Conservation (phyloP, 92 coral and sea anemone genomes). For the Palythoa heliodiscus region DNA sequence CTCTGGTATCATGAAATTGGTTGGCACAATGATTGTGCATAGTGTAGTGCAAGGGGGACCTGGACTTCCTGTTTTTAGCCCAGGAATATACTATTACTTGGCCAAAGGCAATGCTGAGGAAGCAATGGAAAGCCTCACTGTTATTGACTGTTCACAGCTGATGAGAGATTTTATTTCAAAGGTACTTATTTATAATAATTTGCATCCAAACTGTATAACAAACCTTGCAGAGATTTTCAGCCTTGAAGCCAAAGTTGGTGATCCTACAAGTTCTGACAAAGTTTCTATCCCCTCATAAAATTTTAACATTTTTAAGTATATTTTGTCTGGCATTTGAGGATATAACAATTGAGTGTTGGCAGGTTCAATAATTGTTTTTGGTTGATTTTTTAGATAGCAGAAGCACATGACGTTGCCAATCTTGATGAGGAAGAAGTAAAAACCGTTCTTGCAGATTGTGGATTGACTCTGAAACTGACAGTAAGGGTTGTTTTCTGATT, state of each 20-base stretch:
- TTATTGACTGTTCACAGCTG: conserved; percentile 59
- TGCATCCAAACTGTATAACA: conserved; percentile 13
- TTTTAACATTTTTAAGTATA: neutral
- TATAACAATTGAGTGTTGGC: neutral
- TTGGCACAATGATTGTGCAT: conserved; percentile 71
- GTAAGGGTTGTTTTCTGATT: conserved; percentile 9
- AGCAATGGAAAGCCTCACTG: conserved; percentile 56
- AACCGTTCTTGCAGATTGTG: conserved; percentile 46
- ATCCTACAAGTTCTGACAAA: neutral
- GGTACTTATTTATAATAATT: conserved; percentile 41
- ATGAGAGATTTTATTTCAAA: conserved; percentile 52
- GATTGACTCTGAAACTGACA: conserved; percentile 39
- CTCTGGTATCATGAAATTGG: conserved; percentile 68
- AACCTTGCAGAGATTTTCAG: neutral
- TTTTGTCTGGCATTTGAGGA: neutral
- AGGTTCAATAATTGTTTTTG: neutral
- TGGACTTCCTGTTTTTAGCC: conserved; percentile 68
- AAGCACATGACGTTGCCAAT: conserved; percentile 25
- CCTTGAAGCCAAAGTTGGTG: neutral
- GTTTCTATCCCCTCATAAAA: conserved; percentile 1
- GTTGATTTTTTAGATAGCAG: conserved; percentile 38
- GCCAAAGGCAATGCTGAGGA: conserved; percentile 57
- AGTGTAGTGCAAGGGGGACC: conserved; percentile 66
- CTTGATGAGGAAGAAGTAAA: conserved; percentile 44
- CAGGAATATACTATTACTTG: conserved; percentile 56